Evolutionary conservation across 2,797 vertebrate genomes (phyloP).

Genomic region (Myotis planiceps): DNA sequence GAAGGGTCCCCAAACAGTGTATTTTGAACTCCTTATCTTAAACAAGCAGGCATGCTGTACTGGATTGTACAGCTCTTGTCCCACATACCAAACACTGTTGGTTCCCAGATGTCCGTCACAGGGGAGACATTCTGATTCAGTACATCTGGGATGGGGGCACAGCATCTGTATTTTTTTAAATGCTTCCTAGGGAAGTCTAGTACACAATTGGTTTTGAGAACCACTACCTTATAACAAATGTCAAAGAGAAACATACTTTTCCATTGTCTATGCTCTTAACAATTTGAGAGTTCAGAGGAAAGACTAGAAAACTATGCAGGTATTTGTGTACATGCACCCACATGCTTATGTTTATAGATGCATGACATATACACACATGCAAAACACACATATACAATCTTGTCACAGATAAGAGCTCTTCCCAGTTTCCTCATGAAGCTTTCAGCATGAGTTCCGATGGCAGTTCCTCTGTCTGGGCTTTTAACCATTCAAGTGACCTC

Average conservation of each 20-base stretch:
- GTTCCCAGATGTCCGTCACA: neutral
- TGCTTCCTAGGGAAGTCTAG: constrained; percentile 16
- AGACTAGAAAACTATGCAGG: neutral
- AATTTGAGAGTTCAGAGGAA: neutral
- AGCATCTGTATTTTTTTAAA: neutral
- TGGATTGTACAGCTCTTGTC: neutral
- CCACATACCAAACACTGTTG: neutral
- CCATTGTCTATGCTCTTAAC: neutral
- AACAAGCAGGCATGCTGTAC: neutral
- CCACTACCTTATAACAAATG: neutral
- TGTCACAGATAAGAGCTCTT: neutral
- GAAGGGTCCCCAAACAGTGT: neutral
- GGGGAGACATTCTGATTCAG: neutral
- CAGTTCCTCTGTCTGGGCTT: neutral
- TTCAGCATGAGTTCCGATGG: neutral
- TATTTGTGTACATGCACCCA: neutral
- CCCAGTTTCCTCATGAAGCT: neutral
- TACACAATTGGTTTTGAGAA: neutral
- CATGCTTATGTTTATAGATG: fast-evolving
- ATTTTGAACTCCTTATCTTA: neutral
- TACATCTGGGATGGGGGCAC: neutral
- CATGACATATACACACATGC: fast-evolving
- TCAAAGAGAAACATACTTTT: constrained; percentile 29
- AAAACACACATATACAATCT: fast-evolving
- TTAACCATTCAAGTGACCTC: neutral